These are phyloP conservation scores for Oncorhynchus nerka DNA, from an alignment of 2,113 vertebrate genomes.

Conservation along the genomic window DNA sequence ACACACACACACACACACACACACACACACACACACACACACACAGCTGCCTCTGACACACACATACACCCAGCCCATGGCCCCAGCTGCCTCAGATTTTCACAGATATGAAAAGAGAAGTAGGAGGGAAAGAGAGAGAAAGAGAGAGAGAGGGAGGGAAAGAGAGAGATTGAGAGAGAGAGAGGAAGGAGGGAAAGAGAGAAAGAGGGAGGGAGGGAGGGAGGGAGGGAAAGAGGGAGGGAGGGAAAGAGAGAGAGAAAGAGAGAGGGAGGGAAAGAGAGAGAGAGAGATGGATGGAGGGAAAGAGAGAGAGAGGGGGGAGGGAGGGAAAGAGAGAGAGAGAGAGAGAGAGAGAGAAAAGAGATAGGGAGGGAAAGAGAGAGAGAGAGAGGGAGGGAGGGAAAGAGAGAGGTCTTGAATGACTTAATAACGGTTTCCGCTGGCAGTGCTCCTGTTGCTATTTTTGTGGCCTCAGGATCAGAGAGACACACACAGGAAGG, in stretches of 20 bases:
- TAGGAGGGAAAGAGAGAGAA: constrained; percentile 4
- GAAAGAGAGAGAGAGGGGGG: constrained; percentile 1
- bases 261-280: constrained; percentile 5
- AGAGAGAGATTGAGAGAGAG: not conserved
- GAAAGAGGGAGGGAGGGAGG: too few species aligned
- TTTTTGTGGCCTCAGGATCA: constrained; percentile 53
- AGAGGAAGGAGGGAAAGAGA: too few species aligned
- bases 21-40: not conserved
- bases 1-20: not conserved
- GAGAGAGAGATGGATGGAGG: not conserved
- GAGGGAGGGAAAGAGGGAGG: constrained; percentile 13
- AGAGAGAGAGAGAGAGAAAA: not conserved
- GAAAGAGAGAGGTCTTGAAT: constrained; percentile 39
- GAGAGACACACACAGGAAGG: constrained; percentile 23
- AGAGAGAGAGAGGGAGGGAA: not conserved
- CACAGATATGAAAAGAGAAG: constrained; percentile 31
- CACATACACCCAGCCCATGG: not conserved
- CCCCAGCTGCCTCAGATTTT: constrained; percentile 51
- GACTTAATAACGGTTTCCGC: constrained; percentile 55
- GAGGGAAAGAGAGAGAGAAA: not conserved
- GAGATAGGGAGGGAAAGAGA: constrained; percentile 9
- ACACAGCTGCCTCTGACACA: not conserved
- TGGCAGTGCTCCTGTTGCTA: constrained; percentile 47
- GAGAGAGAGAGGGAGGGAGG: not conserved
- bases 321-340: not conserved